Evolutionary conservation across 2,113 vertebrate species (phyloP), one percentile per base, ranked within the genome.

Genomic region (Plectropomus leopardus): DNA sequence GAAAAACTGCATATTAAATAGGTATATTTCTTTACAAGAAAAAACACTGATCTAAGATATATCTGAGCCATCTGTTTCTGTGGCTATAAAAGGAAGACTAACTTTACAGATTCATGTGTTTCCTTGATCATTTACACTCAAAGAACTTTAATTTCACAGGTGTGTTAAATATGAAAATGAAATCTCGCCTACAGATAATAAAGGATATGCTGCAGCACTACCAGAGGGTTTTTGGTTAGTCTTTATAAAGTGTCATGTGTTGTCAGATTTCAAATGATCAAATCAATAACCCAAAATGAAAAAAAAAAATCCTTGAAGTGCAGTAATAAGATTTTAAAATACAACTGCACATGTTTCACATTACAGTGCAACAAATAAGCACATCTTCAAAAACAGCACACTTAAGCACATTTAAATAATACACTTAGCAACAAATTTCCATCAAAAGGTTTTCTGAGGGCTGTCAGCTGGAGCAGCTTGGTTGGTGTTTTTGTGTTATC

Each of bases 281-380:
- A 24, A 53, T 51, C 3, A 21, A 26, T 28, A 13, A n/a, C 0
- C 3, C 15, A 11, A 42, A 60, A 17, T 8, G 11, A 51, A n/a
- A 26, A 23, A 16, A n/a, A 74, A 19, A 26, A 23, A 16, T 53
- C 17, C 5, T 21, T 47, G 24, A 47, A 34, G 14, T 40, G 7
- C 16, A 16, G 17, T 21, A 32, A 64, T 54, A 47, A 23, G 4
- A 11, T 78, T 78, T 78, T 24, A 32, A 53, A 23, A 67, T 23
- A 69, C 17, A 36, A 55, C 34, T 19, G 70, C n/a, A 26, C 14
- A 9, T 10, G 7, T 26, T 36, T 55, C 1, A 36, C 17, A 17
- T 45, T 9, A 14, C 51, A 44, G 2, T 14, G 3, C n/a, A 47
- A 21, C 21, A 19, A 24, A 13, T n/a, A n/a, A 65, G 16, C 42